Evolutionary conservation across 2,113 vertebrate species (phyloP).

Genomic region (Sterrhoptilus dennistouni): DNA sequence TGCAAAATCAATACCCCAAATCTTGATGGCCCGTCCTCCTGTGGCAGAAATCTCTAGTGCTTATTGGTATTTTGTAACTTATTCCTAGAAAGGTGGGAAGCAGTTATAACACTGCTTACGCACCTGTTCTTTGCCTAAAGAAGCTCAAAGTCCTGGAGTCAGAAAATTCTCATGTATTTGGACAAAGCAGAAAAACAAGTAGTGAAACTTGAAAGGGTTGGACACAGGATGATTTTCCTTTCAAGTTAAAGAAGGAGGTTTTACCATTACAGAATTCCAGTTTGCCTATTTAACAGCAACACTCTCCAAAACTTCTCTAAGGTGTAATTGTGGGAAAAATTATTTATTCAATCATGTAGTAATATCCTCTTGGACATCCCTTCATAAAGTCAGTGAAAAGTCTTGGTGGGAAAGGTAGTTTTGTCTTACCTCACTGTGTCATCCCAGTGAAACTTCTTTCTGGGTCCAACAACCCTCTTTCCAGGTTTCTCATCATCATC

Average conservation of each 20-base stretch:
- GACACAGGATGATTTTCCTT: background rate
- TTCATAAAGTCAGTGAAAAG: background rate
- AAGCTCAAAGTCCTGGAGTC: background rate
- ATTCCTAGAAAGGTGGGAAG: background rate
- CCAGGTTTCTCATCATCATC: constrained; percentile 98
- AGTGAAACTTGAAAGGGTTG: background rate
- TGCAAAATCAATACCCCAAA: background rate
- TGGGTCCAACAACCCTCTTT: constrained; percentile 92
- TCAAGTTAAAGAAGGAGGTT: background rate
- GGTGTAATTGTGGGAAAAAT: background rate
- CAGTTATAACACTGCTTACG: background rate
- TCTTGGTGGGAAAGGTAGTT: background rate
- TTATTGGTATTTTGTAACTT: background rate
- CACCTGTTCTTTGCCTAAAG: background rate
- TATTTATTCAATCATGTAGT: background rate
- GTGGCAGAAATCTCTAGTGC: background rate
- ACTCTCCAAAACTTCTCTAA: background rate
- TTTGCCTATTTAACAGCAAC: background rate
- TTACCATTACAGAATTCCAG: background rate
- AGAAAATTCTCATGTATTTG: background rate
- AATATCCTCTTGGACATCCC: background rate
- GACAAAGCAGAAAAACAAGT: background rate
- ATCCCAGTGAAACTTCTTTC: constrained; percentile 97
- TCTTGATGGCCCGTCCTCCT: background rate
- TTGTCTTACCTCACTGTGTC: constrained; percentile 89